A percentile compares a stretch with the other conserved stretches of the same genome.
These are phyloP conservation scores for Pipra filicauda DNA, from an alignment of 2,113 vertebrate species.

Conservation along the genomic window DNA sequence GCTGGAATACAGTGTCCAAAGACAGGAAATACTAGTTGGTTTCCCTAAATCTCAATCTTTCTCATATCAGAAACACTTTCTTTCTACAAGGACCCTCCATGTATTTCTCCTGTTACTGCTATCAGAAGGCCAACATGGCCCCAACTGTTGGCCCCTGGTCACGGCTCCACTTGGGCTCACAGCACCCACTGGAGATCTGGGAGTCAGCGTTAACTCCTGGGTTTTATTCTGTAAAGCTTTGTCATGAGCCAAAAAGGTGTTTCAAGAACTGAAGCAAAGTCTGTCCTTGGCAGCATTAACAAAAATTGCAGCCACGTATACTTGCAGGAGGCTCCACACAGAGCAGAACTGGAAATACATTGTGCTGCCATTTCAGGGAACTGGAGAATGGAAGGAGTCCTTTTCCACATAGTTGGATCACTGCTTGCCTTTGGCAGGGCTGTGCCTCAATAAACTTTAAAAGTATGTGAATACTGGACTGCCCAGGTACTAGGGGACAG, in stretches of 20 bases:
- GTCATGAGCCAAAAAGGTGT: conserved; percentile 49
- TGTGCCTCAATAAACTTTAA: conserved; percentile 37
- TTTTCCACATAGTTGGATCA: conserved; percentile 55
- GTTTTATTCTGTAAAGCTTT: background rate
- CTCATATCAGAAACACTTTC: background rate
- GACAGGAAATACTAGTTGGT: background rate
- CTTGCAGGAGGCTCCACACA: conserved; percentile 37
- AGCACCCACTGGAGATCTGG: background rate
- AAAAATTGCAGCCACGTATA: conserved; percentile 61
- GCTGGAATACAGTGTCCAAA: background rate
- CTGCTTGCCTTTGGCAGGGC: conserved; percentile 48
- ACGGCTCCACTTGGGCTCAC: background rate
- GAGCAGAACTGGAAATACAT: conserved; percentile 45
- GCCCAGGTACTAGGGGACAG: background rate
- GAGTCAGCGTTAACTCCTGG: background rate
- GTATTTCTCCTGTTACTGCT: background rate
- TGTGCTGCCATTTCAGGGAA: conserved; percentile 63
- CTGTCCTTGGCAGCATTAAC: conserved; percentile 58
- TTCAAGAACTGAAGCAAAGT: conserved; percentile 33
- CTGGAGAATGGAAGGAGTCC: conserved; percentile 52
- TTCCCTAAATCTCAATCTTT: background rate
- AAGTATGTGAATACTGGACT: conserved; percentile 36
- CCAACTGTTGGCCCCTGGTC: rapidly evolving
- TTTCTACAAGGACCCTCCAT: background rate
- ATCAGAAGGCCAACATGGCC: background rate